Conservation (phyloP, 2,797 vertebrate genomes). For the Kryptolebias ocellatus region DNA sequence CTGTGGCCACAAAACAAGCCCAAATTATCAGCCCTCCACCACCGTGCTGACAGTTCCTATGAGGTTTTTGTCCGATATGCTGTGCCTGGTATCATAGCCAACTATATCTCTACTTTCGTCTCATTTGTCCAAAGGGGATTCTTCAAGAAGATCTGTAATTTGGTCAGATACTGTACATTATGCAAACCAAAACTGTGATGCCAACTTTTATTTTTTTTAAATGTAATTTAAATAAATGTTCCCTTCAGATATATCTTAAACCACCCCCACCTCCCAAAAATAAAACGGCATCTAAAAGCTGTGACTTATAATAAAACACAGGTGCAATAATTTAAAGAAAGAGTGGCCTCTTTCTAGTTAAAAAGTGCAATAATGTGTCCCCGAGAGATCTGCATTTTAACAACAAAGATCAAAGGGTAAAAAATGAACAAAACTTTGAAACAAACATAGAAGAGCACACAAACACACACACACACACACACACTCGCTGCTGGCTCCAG, state of each 20-base stretch:
- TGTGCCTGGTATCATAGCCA: too few species aligned
- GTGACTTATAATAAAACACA: constrained; percentile 46
- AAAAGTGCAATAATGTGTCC: constrained; percentile 67
- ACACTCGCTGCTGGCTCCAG: constrained; percentile 72
- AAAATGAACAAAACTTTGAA: constrained; percentile 67
- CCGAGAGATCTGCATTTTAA: constrained; percentile 70
- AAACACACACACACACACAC: constrained; percentile 29
- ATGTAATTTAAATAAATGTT: neutral
- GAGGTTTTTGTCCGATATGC: too few species aligned
- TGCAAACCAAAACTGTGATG: too few species aligned
- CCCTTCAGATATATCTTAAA: neutral
- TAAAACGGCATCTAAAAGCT: neutral
- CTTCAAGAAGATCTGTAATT: too few species aligned
- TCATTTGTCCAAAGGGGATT: too few species aligned
- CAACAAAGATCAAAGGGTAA: constrained; percentile 80
- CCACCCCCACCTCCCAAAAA: neutral
- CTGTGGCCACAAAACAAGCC: too few species aligned
- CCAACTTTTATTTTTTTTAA: too few species aligned
- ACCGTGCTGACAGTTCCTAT: too few species aligned
- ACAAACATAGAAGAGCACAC: constrained; percentile 54
- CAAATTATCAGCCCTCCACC: too few species aligned
- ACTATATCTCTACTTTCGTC: too few species aligned
- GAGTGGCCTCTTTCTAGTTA: constrained; percentile 28
- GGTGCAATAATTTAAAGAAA: constrained; percentile 43
- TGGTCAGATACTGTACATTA: too few species aligned